Base-by-base conservation (phyloP, 2,888 invertebrate species). In the Drosophila ezoana region DNA sequence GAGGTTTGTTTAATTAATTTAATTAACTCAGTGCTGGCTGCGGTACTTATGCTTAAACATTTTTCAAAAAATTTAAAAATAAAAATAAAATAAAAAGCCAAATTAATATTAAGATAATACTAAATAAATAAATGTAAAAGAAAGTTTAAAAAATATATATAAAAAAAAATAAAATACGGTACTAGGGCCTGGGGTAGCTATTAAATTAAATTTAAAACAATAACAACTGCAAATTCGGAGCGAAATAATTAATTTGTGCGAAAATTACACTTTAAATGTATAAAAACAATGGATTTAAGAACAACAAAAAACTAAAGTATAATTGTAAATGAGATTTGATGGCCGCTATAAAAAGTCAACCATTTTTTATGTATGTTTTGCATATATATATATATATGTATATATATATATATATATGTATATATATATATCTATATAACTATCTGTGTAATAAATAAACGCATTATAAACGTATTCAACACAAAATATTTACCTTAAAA, bases 341-440 rank as follows among this genome's bases (percentile, higher is more conserved):
- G 68, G 56, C 59, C 76, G 77, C 49, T 40, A 56, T 54, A 72
- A 57, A 54, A 58, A 71, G 65, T 66, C 70, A 78, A 84, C 73
- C 70, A 69, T 81, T 85, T 85, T 85, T 69, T 87, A 87, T 85
- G 85, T 85, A 85, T 87, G 87, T 85, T 87, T 82, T 76, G 61
- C 76, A 76, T 76, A 82, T 85, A 85, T 82, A 81, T 76, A 82
- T 79, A 78, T 59, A 57, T 69, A 80, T 81, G 79, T 76, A 80
- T 81, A 79, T 61, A 67, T 53, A 58, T 76, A 58, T 75, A 72
- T 61, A n/a, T n/a, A n/a, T n/a, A n/a, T n/a, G n/a, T n/a, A n/a
- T n/a, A n/a, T n/a, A n/a, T n/a, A n/a, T n/a, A 58, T 72, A 70
- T 86, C 74, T 74, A 83, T 83, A 81, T 72, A 82, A 82, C 69